Percentiles rank a stretch among this genome's conserved stretches.
phyloP scores from a whole-genome alignment of 2,888 invertebrate genomes.

The Synergus umbraculus region DNA sequence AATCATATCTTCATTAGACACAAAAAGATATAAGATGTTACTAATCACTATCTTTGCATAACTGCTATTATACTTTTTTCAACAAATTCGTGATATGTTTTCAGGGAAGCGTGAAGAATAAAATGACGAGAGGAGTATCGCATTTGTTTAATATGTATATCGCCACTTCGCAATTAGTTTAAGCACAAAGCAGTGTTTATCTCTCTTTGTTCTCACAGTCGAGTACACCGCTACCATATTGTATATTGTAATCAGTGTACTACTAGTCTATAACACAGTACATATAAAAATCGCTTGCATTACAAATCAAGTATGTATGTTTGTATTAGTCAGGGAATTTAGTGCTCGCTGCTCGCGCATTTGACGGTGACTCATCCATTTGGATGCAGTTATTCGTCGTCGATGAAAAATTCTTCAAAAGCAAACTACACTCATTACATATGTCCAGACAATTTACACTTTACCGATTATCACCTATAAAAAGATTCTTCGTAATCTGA shows the following conservation, averaged over 20 bases:
- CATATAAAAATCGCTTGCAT: conserved; percentile 55
- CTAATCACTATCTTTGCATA: not conserved
- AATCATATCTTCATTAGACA: not conserved
- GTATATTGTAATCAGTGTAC: conserved; percentile 57
- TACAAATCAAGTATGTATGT: conserved; percentile 57
- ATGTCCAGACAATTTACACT: not conserved
- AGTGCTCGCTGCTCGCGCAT: conserved; percentile 55
- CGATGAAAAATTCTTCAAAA: conserved; percentile 45
- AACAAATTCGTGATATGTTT: conserved; percentile 22
- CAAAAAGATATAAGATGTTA: not conserved
- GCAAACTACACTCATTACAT: not conserved
- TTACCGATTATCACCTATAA: not conserved
- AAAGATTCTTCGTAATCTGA: too few relatives aligned
- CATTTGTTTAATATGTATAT: conserved; percentile 54
- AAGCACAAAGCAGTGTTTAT: conserved; percentile 68
- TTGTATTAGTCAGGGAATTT: conserved; percentile 53
- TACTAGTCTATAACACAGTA: conserved; percentile 56
- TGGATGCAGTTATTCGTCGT: conserved; percentile 56
- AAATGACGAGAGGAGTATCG: conserved; percentile 23
- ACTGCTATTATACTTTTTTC: not conserved
- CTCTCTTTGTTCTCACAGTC: conserved; percentile 64
- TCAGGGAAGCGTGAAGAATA: conserved; percentile 31
- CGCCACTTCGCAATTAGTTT: conserved; percentile 69
- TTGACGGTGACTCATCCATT: conserved; percentile 48
- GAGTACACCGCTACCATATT: conserved; percentile 47